These are phyloP conservation scores for Natrix natrix DNA, from an alignment of 2,797 vertebrate genomes.

Conservation along the genomic window DNA sequence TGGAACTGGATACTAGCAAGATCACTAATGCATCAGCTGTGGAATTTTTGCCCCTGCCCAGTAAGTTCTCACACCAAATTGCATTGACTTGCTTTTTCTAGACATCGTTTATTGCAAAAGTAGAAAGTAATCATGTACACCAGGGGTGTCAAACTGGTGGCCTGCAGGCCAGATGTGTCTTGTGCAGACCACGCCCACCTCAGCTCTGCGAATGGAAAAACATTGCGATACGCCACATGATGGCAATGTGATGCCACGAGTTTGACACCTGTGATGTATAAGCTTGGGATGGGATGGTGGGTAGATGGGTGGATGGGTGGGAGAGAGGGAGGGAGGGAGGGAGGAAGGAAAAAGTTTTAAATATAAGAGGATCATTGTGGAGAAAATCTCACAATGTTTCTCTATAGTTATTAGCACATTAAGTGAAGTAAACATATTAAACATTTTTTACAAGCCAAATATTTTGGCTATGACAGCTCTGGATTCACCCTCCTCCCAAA, in stretches of 20 bases:
- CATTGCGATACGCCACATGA: no score
- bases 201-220: no score
- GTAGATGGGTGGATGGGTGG: fast-evolving
- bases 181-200: no score
- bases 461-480: not conserved
- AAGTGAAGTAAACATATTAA: not conserved
- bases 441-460: not conserved
- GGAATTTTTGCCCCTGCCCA: conserved; percentile 88
- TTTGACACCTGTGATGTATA: not conserved
- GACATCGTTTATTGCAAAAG: not conserved
- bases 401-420: not conserved
- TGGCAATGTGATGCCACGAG: no score
- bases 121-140: not conserved
- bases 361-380: not conserved
- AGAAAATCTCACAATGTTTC: not conserved
- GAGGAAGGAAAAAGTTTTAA: not conserved
- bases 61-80: conserved; percentile 71
- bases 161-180: no score
- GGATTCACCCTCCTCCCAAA: not conserved
- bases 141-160: no score
- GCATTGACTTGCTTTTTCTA: not conserved
- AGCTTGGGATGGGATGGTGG: not conserved
- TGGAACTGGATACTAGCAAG: conserved; percentile 85
- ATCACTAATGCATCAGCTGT: conserved; percentile 81
- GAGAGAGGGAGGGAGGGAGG: not conserved